Conservation (phyloP, 37 sponge, comb jelly and placozoan species). For the Spongilla lacustris region DNA sequence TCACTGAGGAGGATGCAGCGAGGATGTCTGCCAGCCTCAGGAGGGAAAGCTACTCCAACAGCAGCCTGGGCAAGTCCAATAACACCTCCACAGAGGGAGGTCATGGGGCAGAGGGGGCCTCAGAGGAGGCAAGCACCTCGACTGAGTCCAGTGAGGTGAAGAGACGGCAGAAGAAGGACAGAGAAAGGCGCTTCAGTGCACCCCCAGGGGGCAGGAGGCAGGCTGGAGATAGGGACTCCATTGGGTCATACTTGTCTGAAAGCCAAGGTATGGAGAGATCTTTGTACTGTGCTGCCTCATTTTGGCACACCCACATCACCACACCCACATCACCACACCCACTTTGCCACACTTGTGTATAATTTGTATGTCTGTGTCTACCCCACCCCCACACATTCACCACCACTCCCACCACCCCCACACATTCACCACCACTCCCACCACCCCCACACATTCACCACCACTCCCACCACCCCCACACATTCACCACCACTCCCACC, state of each 20-base stretch:
- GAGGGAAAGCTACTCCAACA: slow-evolving; percentile 2
- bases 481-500: too few relatives aligned
- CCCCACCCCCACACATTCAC: too few relatives aligned
- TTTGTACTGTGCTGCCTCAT: too few relatives aligned
- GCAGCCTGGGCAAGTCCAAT: slow-evolving; percentile 17
- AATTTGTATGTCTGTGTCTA: too few relatives aligned
- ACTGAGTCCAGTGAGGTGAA: slow-evolving; percentile 4
- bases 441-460: too few relatives aligned
- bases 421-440: too few relatives aligned
- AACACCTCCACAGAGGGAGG: neutral
- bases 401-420: too few relatives aligned
- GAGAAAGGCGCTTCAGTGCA: slow-evolving; percentile 45
- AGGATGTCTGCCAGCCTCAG: neutral
- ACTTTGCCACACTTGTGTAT: too few relatives aligned
- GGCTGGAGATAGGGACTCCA: slow-evolving; percentile 28
- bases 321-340: too few relatives aligned
- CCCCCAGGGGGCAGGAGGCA: slow-evolving; percentile 32
- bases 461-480: too few relatives aligned
- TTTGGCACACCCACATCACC: too few relatives aligned
- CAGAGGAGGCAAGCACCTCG: neutral
- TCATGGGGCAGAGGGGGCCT: neutral
- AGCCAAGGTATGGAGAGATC: slow-evolving; percentile 61
- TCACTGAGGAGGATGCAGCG: slow-evolving; percentile 31
- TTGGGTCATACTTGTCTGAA: slow-evolving; percentile 76
- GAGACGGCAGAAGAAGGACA: slow-evolving; percentile 6